phyloP scores from a whole-genome alignment of 2,888 invertebrate genomes.

The Drosophila tanythrix region DNA sequence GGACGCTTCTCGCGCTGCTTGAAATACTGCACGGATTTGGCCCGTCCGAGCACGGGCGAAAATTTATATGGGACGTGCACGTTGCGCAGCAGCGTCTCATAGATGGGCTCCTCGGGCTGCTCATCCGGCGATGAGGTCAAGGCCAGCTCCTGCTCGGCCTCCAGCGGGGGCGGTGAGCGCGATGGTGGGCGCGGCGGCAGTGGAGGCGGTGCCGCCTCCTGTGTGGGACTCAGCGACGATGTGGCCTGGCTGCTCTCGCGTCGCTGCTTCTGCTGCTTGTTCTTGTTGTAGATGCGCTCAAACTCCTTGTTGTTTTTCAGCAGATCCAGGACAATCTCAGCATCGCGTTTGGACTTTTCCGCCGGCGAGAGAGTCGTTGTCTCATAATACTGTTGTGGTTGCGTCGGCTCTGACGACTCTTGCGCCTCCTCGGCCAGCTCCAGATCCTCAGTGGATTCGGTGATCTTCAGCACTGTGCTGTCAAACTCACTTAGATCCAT shows the following conservation, averaged over 20 bases:
- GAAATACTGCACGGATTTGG: slow-evolving; percentile 81
- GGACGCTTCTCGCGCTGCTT: slow-evolving; percentile 71
- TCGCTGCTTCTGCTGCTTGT: slow-evolving; percentile 88
- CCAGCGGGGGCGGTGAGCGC: slow-evolving; percentile 83
- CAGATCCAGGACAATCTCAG: slow-evolving; percentile 90
- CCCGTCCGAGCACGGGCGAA: slow-evolving; percentile 83
- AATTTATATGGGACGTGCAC: slow-evolving; percentile 85
- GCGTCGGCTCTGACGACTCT: slow-evolving; percentile 21
- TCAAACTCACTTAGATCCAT: slow-evolving; percentile 88
- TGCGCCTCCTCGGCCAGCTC: slow-evolving; percentile 67
- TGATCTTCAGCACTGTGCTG: slow-evolving; percentile 86
- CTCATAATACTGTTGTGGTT: slow-evolving; percentile 43
- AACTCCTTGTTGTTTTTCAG: slow-evolving; percentile 93
- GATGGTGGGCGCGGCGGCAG: slow-evolving; percentile 83
- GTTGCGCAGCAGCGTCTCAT: slow-evolving; percentile 84
- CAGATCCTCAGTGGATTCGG: slow-evolving; percentile 88
- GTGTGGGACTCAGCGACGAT: slow-evolving; percentile 53
- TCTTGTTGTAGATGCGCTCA: slow-evolving; percentile 91
- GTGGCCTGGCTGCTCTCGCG: slow-evolving; percentile 73
- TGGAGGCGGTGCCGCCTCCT: slow-evolving; percentile 61
- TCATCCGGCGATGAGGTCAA: slow-evolving; percentile 9
- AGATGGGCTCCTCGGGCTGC: slow-evolving; percentile 81
- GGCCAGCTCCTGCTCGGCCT: slow-evolving; percentile 66
- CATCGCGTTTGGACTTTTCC: slow-evolving; percentile 88
- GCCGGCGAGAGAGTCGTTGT: slow-evolving; percentile 83